phyloP scores from a whole-genome alignment of 2,113 vertebrate genomes.

The Tyto alba region DNA sequence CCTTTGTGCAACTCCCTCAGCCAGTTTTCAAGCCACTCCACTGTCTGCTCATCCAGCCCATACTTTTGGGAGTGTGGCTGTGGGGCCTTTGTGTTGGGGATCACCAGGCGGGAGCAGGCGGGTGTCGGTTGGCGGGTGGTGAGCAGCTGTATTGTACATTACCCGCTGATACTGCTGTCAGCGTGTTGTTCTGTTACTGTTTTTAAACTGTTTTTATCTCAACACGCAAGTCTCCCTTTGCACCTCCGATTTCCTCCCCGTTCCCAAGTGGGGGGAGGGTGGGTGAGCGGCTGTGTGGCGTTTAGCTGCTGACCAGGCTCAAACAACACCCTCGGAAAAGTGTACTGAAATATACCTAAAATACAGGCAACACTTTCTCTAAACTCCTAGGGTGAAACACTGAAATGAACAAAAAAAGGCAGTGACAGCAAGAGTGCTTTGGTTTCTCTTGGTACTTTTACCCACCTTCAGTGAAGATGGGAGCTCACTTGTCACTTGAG shows the following conservation, averaged over 20 bases:
- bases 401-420: fast-evolving
- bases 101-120: no score
- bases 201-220: no score
- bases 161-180: no score
- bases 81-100: no score
- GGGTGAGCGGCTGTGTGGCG: no score
- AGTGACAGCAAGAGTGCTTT: not conserved
- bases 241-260: no score
- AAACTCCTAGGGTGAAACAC: not conserved
- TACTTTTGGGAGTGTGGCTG: no score
- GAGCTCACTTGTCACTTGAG: not conserved
- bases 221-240: no score
- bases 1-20: not conserved
- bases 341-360: not conserved
- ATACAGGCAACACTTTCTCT: not conserved
- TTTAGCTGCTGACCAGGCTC: not conserved
- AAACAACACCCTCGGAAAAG: not conserved
- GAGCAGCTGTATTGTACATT: no score
- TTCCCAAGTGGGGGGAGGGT: no score
- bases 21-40: not conserved
- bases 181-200: no score
- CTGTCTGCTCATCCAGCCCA: not conserved
- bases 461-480: not conserved
- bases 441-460: not conserved
- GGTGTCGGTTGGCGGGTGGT: no score